phyloP scores from a whole-genome alignment of 2,797 vertebrate genomes.

The Esox lucius region DNA sequence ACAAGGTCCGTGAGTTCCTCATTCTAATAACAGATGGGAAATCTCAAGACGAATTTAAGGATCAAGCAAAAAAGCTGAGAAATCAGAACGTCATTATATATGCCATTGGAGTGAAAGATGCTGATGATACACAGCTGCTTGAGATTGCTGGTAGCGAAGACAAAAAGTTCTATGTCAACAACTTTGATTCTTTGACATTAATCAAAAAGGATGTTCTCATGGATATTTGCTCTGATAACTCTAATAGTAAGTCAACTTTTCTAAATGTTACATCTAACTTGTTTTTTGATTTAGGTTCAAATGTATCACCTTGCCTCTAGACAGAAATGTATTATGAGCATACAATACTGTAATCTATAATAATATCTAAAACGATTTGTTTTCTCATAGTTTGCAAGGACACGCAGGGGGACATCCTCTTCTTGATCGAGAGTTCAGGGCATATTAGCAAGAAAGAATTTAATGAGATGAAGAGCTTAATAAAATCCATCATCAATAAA shows the following conservation, averaged over 20 bases:
- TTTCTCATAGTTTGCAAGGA: conserved; percentile 73
- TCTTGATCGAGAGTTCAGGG: conserved; percentile 79
- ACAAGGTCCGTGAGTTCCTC: conserved; percentile 70
- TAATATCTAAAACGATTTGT: neutral
- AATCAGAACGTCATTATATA: conserved; percentile 68
- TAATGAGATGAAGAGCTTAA: conserved; percentile 74
- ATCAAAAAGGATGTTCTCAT: conserved; percentile 78
- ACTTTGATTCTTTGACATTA: conserved; percentile 78
- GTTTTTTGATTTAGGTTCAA: neutral
- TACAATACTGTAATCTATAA: neutral
- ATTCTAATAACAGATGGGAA: conserved; percentile 82
- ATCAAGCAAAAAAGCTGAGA: conserved; percentile 67
- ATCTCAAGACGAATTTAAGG: conserved; percentile 72
- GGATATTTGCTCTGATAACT: conserved; percentile 74
- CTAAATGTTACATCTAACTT: neutral
- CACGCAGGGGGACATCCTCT: conserved; percentile 73
- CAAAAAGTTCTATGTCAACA: conserved; percentile 75
- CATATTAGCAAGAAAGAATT: conserved; percentile 69
- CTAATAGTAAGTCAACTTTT: conserved; percentile 68
- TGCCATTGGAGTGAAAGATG: conserved; percentile 77
- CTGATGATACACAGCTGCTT: conserved; percentile 59
- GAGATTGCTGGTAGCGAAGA: conserved; percentile 69
- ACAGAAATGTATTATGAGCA: neutral
- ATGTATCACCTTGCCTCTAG: neutral
- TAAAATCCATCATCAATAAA: conserved; percentile 67